Evolutionary conservation across 2,888 invertebrate species (phyloP).

Genomic region (Apantesis nais): DNA sequence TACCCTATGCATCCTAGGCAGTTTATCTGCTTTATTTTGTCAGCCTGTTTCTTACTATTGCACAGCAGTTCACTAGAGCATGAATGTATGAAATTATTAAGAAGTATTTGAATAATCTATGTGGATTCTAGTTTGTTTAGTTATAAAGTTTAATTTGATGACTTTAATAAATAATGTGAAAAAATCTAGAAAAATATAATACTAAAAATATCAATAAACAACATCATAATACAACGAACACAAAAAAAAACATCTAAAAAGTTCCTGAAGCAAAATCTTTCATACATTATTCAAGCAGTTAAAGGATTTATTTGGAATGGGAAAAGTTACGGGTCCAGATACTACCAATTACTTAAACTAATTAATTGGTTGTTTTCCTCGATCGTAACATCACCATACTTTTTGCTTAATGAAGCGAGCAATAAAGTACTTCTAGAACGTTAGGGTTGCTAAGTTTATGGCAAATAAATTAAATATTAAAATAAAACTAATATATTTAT

Average conservation of each 20-base stretch:
- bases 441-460: slow-evolving; percentile 52
- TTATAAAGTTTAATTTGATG: neutral
- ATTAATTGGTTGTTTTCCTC: slow-evolving; percentile 79
- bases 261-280: slow-evolving; percentile 48
- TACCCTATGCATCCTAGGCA: neutral
- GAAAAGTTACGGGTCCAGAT: slow-evolving; percentile 67
- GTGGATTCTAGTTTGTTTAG: neutral
- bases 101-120: too few relatives aligned
- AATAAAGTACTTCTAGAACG: slow-evolving; percentile 63
- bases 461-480: neutral
- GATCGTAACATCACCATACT: slow-evolving; percentile 78
- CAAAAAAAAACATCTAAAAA: slow-evolving; percentile 16
- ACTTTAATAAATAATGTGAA: neutral
- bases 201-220: neutral
- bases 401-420: slow-evolving; percentile 78
- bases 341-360: slow-evolving; percentile 80
- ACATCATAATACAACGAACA: neutral
- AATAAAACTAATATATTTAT: neutral
- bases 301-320: slow-evolving; percentile 71
- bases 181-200: neutral
- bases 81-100: neutral
- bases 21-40: neutral
- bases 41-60: neutral
- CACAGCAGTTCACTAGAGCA: neutral
- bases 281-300: slow-evolving; percentile 68